A percentile compares a stretch with the other conserved stretches of the same genome.
Conservation (phyloP, 2,888 invertebrate species). For the Drosophila quinaria region DNA sequence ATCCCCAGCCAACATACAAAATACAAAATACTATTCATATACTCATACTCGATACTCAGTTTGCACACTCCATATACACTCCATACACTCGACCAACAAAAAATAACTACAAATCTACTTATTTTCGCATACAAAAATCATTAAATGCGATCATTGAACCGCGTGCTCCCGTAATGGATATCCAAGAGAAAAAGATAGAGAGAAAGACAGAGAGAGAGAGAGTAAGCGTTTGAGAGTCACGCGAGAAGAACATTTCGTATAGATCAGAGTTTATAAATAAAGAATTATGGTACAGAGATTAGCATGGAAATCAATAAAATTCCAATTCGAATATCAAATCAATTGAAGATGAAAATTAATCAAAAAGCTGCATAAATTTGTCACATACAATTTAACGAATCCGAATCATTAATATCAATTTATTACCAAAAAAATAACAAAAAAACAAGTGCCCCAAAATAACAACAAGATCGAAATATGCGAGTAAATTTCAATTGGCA, state of each 20-base stretch:
- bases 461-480: slow-evolving; percentile 26
- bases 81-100: slow-evolving; percentile 48
- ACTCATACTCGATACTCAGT: slow-evolving; percentile 15
- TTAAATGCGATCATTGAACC: slow-evolving; percentile 80
- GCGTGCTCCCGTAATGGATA: slow-evolving; percentile 57
- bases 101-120: slow-evolving; percentile 76
- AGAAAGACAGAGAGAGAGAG: neutral
- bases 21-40: slow-evolving; percentile 17
- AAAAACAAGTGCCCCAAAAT: slow-evolving; percentile 5
- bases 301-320: slow-evolving; percentile 47
- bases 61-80: slow-evolving; percentile 34
- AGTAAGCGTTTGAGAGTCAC: slow-evolving; percentile 26
- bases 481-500: slow-evolving; percentile 72
- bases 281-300: slow-evolving; percentile 62
- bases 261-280: slow-evolving; percentile 71
- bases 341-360: slow-evolving; percentile 63
- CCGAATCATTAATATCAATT: slow-evolving; percentile 74
- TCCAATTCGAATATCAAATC: slow-evolving; percentile 23
- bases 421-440: slow-evolving; percentile 39
- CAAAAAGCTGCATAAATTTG: slow-evolving; percentile 67
- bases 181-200: slow-evolving; percentile 6
- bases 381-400: slow-evolving; percentile 61
- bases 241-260: slow-evolving; percentile 23
- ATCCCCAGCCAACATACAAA: slow-evolving; percentile 28
- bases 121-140: slow-evolving; percentile 81